Base-by-base conservation (phyloP, 2,113 vertebrate genomes). In the Dromiciops gliroides region DNA sequence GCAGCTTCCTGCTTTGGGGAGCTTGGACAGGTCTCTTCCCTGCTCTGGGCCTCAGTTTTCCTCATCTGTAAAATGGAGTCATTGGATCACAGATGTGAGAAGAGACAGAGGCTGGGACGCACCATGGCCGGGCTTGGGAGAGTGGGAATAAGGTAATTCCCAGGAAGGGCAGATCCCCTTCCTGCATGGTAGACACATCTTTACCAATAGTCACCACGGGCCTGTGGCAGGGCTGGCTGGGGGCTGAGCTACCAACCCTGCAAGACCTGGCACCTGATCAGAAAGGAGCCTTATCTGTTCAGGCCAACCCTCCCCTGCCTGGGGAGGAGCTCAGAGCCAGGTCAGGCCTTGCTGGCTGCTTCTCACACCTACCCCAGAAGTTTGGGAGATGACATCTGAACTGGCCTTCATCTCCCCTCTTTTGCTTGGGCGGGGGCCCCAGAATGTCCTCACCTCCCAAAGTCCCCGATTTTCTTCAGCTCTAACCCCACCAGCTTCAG, bases 141-240 rank as follows among this genome's bases (percentile, higher is more conserved):
- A 26, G 52, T 53, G 52, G 51, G 51, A 24, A 52, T 52, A 24
- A 52, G 51, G 1, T 3, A 24, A 24, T 52, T 23, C 12, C 23
- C 51, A 52, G 52, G 51, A 53, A 53, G 52, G 9, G 52, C 24
- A 26, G 25, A 25, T 25, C 52, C 25, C 25, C 52, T 26, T 53
- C 52, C 6, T 19, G 9, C 52, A 1, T 26, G 52, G 25, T 23
- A 26, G 25, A 9, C 25, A 26, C 25, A 26, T 22, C 52, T 53
- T 26, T 8, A 53, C 25, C 25, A 53, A 26, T 25, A 25, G 52
- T 53, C 52, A 8, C 52, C 22, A 25, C 94, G 1, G 4, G 93
- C n/a, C 3, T 11, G 0, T 0, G 0, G 51, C 2, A 14, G 89
- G 2, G 0, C 8, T 24, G 90, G 16, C 37, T 2, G 26, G 8